These are phyloP conservation scores for Liasis olivaceus DNA, from an alignment of 2,797 vertebrate genomes.

Conservation along the genomic window DNA sequence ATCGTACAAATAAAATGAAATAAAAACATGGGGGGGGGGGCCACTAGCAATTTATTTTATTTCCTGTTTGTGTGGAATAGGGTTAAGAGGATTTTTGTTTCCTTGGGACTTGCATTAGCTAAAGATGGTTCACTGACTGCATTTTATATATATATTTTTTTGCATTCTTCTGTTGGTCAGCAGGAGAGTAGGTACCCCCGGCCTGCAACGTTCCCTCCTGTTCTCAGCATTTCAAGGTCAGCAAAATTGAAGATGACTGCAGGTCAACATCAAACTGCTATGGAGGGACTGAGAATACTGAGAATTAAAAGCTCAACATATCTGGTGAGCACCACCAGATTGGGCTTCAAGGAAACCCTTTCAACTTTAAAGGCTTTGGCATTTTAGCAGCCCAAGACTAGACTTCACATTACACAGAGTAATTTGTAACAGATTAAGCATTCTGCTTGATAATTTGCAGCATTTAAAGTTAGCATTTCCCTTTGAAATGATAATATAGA, in stretches of 20 bases:
- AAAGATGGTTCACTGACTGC: neutral
- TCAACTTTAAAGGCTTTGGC: neutral
- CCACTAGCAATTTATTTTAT: neutral
- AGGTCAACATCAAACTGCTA: neutral
- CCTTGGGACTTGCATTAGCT: neutral
- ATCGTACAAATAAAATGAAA: neutral
- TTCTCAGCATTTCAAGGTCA: neutral
- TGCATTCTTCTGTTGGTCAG: neutral
- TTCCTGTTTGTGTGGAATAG: neutral
- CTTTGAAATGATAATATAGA: slow-evolving; percentile 57
- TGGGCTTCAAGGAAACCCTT: slow-evolving; percentile 6
- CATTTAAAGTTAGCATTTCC: slow-evolving; percentile 62
- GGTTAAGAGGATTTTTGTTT: neutral
- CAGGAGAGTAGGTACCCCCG: neutral
- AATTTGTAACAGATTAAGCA: slow-evolving; percentile 52
- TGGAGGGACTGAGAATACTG: neutral
- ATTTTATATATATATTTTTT: neutral
- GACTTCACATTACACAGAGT: slow-evolving; percentile 49
- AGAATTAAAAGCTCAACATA: neutral
- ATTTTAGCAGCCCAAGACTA: slow-evolving; percentile 20
- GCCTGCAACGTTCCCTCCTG: neutral
- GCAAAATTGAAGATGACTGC: neutral
- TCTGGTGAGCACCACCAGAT: neutral
- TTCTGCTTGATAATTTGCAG: slow-evolving; percentile 51
- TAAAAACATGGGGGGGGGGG: neutral